Evolutionary conservation across 1,140 invertebrate genomes (phyloP), one percentile per base, ranked within the genome.

Genomic region (Trachymyrmex cornetzi): DNA sequence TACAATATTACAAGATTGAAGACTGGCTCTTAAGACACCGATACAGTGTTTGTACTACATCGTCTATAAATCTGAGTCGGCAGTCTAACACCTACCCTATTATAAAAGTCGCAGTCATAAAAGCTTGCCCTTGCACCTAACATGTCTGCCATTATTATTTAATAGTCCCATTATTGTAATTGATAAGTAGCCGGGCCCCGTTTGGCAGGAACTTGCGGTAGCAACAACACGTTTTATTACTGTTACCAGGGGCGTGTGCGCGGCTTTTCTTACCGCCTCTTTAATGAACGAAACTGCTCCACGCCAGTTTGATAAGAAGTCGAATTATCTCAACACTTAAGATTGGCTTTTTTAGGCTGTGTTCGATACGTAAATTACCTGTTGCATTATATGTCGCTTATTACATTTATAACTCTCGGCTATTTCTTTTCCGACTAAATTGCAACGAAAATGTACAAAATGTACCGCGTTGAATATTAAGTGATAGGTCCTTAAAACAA

Each of bases 91-190:
- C 89, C 80, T 90, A 75, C 30, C 61, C 75, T 75, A 87, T 89
- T 90, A 89, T 90, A 90, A 90, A 87, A 89, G 79, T 84, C 77
- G 57, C 30, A 61, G 57, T 84, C 87, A 87, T 90, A 90, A 88
- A 88, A 90, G 87, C 53, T 75, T 72, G 84, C 77, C 66, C 74
- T 81, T 87, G 84, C 87, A 75, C 79, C 87, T 87, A 85, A 90
- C 87, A 80, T 77, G 87, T 85, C 79, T 59, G 69, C 85, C 75
- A 87, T 91, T 90, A 91, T 91, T 91, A 90, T 91, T 91, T 91
- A 91, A 91, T 91, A 89, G 89, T 77, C 84, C 77, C 80, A 90
- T 91, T 91, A 91, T 91, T 91, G 90, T 91, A 91, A 91, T 91
- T 91, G 90, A 91, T 91, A 91, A 90, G 87, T 91, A 91, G 87